These are phyloP conservation scores for Chiloscyllium plagiosum DNA, from an alignment of 2,113 vertebrate genomes.

Conservation along the genomic window DNA sequence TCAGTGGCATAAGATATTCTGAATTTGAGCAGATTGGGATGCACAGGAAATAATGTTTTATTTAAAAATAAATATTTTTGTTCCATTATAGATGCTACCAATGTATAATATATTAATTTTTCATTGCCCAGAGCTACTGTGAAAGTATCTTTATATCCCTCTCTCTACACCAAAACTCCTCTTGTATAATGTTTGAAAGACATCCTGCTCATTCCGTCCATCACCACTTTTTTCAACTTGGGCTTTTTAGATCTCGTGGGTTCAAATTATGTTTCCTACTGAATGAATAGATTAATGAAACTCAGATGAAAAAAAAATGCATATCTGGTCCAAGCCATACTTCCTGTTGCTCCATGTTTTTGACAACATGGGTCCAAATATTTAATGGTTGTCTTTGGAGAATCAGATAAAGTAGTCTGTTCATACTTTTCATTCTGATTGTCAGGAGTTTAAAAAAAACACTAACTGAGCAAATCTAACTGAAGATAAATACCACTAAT, in stretches of 20 bases:
- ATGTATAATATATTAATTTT: not conserved
- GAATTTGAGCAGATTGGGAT: not conserved
- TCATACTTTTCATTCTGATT: not conserved
- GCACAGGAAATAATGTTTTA: too few species aligned
- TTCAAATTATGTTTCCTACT: not conserved
- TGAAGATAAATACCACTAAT: not conserved
- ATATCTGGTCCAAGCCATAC: not conserved
- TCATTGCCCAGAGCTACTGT: not conserved
- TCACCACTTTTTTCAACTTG: not conserved
- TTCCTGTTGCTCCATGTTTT: not conserved
- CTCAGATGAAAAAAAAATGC: not conserved
- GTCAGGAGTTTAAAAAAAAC: not conserved
- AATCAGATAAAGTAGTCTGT: not conserved
- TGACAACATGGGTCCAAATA: not conserved
- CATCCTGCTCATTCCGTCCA: too few species aligned
- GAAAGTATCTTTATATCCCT: not conserved
- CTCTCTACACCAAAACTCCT: too few species aligned
- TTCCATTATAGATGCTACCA: not conserved
- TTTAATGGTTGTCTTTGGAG: not conserved
- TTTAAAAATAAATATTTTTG: not conserved
- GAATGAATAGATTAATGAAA: not conserved
- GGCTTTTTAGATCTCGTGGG: not conserved
- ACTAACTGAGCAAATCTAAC: not conserved
- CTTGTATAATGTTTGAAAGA: not conserved
- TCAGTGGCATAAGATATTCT: not conserved